Evolutionary conservation across 2,113 vertebrate species (phyloP).

Genomic region (Hippocampus mohnikei): DNA sequence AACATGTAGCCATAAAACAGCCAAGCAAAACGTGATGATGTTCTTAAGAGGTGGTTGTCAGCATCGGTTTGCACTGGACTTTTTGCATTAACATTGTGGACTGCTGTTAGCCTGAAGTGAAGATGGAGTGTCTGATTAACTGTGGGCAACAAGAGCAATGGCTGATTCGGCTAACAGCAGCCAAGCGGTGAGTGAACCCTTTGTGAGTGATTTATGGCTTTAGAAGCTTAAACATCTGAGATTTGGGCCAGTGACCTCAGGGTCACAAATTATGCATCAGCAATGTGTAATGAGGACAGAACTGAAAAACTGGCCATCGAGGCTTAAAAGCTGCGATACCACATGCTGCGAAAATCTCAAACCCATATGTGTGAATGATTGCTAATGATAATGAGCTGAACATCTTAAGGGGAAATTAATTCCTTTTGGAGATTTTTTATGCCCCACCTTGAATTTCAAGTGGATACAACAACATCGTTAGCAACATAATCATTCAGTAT

Average conservation of each 20-base stretch:
- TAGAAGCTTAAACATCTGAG: constrained; percentile 27
- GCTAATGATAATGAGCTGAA: neutral
- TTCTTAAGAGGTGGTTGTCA: constrained; percentile 12
- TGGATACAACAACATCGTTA: neutral
- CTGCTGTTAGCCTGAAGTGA: constrained; percentile 17
- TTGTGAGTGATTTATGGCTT: constrained; percentile 47
- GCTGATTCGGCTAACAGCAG: constrained; percentile 16
- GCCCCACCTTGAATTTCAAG: neutral
- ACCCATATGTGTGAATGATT: neutral
- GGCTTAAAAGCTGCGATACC: neutral
- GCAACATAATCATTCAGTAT: neutral
- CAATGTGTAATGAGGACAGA: neutral
- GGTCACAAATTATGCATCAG: neutral
- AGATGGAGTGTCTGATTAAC: constrained; percentile 31
- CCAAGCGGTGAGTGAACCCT: constrained; percentile 27
- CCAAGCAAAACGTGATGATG: constrained; percentile 22
- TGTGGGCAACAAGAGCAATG: constrained; percentile 21
- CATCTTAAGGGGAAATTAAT: neutral
- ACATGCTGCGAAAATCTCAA: neutral
- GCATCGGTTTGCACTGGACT: neutral
- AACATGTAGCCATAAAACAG: constrained; percentile 28
- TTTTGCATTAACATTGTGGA: constrained; percentile 16
- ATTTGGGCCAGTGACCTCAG: constrained; percentile 51
- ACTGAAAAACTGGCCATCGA: neutral
- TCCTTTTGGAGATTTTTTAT: neutral